Conservation (phyloP, 2,113 vertebrate genomes). For the Tyrannus savana region DNA sequence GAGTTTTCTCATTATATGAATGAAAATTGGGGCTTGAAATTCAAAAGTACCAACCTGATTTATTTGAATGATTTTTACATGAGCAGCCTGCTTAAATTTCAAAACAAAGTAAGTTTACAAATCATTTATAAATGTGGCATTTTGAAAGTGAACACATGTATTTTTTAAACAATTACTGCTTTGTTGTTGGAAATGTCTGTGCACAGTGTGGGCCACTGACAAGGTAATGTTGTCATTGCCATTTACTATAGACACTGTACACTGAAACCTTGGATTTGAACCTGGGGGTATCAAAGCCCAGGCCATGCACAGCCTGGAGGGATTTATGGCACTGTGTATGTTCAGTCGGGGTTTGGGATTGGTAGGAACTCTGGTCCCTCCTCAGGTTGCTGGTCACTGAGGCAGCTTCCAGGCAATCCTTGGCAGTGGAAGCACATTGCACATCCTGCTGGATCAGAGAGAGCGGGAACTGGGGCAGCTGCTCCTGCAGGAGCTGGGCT, state of each 20-base stretch:
- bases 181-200: neutral
- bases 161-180: neutral
- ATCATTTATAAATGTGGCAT: neutral
- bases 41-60: neutral
- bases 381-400: too few species aligned
- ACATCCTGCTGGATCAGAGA: neutral
- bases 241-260: neutral
- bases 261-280: neutral
- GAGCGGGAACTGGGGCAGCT: neutral
- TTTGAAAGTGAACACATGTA: neutral
- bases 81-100: neutral
- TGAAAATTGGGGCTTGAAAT: neutral
- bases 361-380: neutral
- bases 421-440: too few species aligned
- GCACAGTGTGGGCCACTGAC: neutral
- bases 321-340: neutral
- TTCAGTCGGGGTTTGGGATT: neutral
- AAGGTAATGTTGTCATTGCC: rapidly evolving
- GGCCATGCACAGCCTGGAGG: neutral
- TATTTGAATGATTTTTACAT: neutral
- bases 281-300: neutral
- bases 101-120: neutral
- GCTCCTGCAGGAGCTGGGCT: neutral
- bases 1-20: neutral
- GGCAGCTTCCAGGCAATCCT: neutral